Evolutionary conservation across 2,888 invertebrate species (phyloP).

Genomic region (Tanypteryx hageni): DNA sequence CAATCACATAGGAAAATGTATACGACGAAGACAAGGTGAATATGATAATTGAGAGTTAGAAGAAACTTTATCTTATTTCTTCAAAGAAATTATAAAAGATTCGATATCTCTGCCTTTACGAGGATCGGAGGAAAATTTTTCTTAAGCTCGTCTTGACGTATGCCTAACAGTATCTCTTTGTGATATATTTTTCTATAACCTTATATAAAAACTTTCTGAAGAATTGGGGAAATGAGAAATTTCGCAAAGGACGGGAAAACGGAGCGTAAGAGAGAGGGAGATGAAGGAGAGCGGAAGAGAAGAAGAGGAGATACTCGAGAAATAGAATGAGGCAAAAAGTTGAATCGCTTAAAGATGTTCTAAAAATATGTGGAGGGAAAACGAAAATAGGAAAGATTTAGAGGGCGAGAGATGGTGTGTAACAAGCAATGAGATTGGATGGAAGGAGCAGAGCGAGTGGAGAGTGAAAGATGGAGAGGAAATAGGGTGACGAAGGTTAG

Average conservation of each 20-base stretch:
- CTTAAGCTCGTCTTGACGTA: not conserved
- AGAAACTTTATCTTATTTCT: not conserved
- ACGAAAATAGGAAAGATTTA: too few species aligned
- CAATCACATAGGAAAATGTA: not conserved
- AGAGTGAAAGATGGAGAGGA: too few species aligned
- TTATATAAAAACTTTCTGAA: conserved; percentile 2
- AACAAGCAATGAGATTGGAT: too few species aligned
- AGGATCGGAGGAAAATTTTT: not conserved
- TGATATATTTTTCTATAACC: not conserved
- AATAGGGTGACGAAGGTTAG: too few species aligned
- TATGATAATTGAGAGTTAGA: not conserved
- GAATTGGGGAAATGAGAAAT: conserved; percentile 17
- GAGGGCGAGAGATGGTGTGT: too few species aligned
- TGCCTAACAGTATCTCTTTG: conserved; percentile 7
- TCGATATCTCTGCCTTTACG: not conserved
- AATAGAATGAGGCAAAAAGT: not conserved
- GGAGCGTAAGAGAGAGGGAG: not conserved
- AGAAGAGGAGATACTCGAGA: not conserved
- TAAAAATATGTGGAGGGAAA: not conserved
- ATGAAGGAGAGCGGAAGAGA: not conserved
- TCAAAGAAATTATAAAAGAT: not conserved
- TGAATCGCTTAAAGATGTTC: not conserved
- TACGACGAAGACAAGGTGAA: not conserved
- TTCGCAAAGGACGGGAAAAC: not conserved
- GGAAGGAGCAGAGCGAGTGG: too few species aligned